These are phyloP conservation scores for Trachythela sp. DNA, from an alignment of 64 coral and sea anemone genomes.

Conservation along the genomic window DNA sequence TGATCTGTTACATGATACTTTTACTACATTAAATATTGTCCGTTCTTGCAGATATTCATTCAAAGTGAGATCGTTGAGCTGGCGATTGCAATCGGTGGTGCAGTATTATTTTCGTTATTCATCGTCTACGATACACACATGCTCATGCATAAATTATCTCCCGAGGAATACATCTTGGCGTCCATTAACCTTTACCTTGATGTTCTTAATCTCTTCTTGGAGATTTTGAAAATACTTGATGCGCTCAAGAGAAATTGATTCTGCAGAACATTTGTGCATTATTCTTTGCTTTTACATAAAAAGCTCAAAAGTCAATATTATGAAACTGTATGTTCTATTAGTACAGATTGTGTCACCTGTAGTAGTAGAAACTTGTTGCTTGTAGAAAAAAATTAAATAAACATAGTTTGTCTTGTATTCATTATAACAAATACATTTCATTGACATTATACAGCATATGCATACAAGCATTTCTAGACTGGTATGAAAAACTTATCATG, in stretches of 20 bases:
- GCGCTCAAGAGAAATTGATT: constrained; percentile 78
- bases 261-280: neutral
- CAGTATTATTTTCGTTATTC: constrained; percentile 88
- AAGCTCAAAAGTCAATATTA: no score
- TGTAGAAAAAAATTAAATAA: no score
- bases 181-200: constrained; percentile 99
- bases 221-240: constrained; percentile 88
- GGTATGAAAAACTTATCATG: no score
- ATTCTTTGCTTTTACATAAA: no score
- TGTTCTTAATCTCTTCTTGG: constrained; percentile 90
- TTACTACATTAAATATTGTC: neutral
- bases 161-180: constrained; percentile 90
- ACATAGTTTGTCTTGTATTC: no score
- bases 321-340: no score
- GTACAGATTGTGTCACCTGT: no score
- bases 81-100: constrained; percentile 76
- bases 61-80: constrained; percentile 92
- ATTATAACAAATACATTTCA: no score
- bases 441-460: no score
- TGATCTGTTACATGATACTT: no score
- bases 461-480: no score
- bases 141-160: constrained; percentile 93
- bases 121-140: constrained; percentile 97
- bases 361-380: no score
- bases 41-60: constrained; percentile 77